Base-by-base conservation (phyloP, 2,113 vertebrate genomes). In the Tapirus terrestris region DNA sequence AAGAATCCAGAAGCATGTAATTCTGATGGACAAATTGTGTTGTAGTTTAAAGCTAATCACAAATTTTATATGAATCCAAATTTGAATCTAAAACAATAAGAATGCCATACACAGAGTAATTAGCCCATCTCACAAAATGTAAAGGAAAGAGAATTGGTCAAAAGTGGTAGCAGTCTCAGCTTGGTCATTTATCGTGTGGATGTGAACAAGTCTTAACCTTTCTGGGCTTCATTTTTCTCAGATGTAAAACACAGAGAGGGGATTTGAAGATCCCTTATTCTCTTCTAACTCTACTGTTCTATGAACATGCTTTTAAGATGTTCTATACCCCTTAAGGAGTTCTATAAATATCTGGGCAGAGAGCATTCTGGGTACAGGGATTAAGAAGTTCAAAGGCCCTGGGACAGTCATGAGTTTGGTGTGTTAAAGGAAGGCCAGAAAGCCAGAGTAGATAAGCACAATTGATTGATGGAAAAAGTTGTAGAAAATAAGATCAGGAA, bases 401-500 rank as follows among this genome's bases (percentile, higher is more conserved):
- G 31, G 10, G 68, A 36, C 67, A 77, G 36, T 56, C n/a, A 60
- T 86, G 39, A 82, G 27, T 81, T 94, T 58, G 18, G 25, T 48
- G 36, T 60, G 12, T 56, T 68, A 39, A 56, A 73, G 68, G 53
- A 94, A 84, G 90, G 10, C 16, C 85, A 61, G 23, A 51, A 83
- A 58, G n/a, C 51, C 95, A 75, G 9, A 39, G 39, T 63, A 31
- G 10, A 61, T 8, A n/a, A 43, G 13, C 43, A 86, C 27, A 29
- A 21, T 5, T 61, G 56, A 21, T 67, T 48, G 63, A 25, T 65
- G 58, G 23, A 51, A 72, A 94, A 68, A 36, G n/a, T 36, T 25
- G 6, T 65, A 76, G 72, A 76, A 94, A 93, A 56, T 39, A 88
- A 67, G 51, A 27, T 93, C 48, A 97, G 48, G 89, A 91, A 86